Evolutionary conservation across 1,140 invertebrate species (phyloP).

Genomic region (Oryctes rhinoceros): DNA sequence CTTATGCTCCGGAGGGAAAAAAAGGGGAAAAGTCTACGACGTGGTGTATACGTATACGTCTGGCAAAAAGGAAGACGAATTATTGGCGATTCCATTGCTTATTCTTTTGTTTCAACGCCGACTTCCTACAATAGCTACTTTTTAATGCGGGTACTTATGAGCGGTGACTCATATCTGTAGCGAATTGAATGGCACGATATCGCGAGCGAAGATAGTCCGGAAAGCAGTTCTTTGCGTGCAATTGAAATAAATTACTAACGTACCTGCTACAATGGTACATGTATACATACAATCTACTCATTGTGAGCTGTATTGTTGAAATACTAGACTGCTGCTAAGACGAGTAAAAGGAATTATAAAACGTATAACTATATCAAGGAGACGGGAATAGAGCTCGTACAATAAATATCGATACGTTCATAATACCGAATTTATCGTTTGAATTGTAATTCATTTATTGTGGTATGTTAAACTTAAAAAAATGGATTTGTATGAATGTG

Average conservation of each 20-base stretch:
- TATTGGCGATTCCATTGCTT: slow-evolving; percentile 7
- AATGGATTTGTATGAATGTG: no score
- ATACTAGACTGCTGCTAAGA: no score
- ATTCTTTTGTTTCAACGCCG: slow-evolving; percentile 28
- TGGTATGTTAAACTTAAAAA: no score
- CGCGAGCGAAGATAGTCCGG: not conserved
- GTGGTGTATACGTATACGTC: not conserved
- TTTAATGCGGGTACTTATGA: not conserved
- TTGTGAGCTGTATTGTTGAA: no score
- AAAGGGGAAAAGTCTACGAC: not conserved
- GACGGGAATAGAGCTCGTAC: no score
- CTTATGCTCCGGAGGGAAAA: not conserved
- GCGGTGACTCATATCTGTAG: slow-evolving; percentile 15
- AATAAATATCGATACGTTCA: no score
- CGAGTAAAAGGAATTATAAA: no score
- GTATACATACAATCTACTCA: not conserved
- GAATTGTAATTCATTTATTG: no score
- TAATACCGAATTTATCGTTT: no score
- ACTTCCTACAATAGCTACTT: not conserved
- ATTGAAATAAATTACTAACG: not conserved
- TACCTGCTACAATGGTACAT: not conserved
- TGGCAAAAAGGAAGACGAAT: not conserved
- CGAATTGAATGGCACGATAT: not conserved
- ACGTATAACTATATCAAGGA: no score
- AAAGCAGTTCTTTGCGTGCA: not conserved